Percentiles rank a stretch among this genome's conserved stretches.
Evolutionary conservation across 2,113 vertebrate genomes (phyloP).

Genomic region (Ptychochromis oligacanthus): DNA sequence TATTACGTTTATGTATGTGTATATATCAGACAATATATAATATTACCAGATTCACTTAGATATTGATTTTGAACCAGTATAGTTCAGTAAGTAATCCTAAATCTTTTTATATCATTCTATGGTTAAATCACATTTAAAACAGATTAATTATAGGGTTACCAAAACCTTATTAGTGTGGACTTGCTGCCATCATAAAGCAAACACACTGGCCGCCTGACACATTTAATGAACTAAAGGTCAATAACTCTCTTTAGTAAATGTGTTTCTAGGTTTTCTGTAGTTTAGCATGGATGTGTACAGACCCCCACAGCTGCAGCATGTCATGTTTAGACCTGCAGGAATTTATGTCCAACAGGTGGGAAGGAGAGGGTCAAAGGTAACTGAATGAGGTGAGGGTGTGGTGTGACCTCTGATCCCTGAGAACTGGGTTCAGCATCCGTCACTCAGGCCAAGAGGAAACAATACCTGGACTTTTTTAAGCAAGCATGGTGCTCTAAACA

Average conservation of each 20-base stretch:
- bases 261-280: background rate
- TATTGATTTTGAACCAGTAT: background rate
- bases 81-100: background rate
- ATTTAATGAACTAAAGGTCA: background rate
- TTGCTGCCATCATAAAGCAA: background rate
- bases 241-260: background rate
- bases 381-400: constrained; percentile 25
- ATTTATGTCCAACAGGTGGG: constrained; percentile 51
- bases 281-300: background rate
- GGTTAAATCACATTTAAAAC: background rate
- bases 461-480: background rate
- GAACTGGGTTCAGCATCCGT: constrained; percentile 42
- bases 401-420: constrained; percentile 50
- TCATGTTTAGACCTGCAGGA: constrained; percentile 54
- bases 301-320: background rate
- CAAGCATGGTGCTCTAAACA: background rate
- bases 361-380: constrained; percentile 44
- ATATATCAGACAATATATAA: background rate
- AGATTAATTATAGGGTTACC: background rate
- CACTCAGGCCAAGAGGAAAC: background rate
- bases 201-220: background rate
- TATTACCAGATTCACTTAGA: background rate
- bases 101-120: background rate
- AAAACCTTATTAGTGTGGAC: background rate
- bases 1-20: background rate